These are phyloP conservation scores for Thaumetopoea pityocampa DNA, from an alignment of 1,140 invertebrate species.

Conservation along the genomic window DNA sequence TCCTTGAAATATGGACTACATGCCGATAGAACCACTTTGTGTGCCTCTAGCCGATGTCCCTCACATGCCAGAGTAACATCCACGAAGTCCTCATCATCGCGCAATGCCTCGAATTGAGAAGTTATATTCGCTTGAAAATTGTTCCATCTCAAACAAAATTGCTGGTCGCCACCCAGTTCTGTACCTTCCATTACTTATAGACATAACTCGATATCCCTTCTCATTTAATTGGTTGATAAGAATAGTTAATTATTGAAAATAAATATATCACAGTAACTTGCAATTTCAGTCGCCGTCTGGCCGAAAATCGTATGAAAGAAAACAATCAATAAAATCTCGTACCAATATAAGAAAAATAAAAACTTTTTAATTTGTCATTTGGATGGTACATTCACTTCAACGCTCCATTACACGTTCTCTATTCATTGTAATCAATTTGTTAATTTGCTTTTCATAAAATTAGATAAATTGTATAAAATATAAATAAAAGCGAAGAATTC, in stretches of 20 bases:
- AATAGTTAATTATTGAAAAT: conserved; percentile 75
- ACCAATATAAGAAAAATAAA: conserved; percentile 77
- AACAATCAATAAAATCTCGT: conserved; percentile 77
- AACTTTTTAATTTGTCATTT: conserved; percentile 77
- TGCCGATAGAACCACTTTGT: conserved; percentile 87
- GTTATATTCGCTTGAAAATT: conserved; percentile 94
- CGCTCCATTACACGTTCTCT: conserved; percentile 59
- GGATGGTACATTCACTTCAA: conserved; percentile 73
- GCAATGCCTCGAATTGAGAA: conserved; percentile 86
- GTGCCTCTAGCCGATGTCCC: conserved; percentile 84
- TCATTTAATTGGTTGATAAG: conserved; percentile 76
- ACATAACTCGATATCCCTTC: conserved; percentile 76
- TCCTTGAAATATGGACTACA: conserved; percentile 90
- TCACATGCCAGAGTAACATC: conserved; percentile 90
- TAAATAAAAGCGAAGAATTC: too few species aligned
- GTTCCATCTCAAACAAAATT: conserved; percentile 95
- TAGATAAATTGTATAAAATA: too few species aligned
- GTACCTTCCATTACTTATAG: conserved; percentile 77
- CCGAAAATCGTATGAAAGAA: conserved; percentile 76
- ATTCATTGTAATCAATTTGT: too few species aligned
- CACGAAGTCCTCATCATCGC: conserved; percentile 88
- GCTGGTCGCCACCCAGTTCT: conserved; percentile 82
- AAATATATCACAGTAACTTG: conserved; percentile 76
- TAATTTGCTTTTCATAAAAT: too few species aligned
- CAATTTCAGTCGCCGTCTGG: conserved; percentile 76